phyloP scores from a whole-genome alignment of 2,888 invertebrate genomes.

The Lithophane ornitopus region DNA sequence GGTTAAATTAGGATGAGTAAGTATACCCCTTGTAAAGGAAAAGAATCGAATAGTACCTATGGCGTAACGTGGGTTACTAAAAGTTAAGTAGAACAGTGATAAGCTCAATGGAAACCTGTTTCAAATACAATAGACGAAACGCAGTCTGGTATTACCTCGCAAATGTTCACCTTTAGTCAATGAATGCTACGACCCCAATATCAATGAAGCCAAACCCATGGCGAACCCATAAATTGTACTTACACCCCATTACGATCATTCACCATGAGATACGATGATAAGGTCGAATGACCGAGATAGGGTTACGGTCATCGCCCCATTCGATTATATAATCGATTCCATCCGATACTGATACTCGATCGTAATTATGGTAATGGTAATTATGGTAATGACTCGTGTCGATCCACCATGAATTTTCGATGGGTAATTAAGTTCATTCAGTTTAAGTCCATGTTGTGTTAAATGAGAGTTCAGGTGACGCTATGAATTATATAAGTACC shows the following conservation, averaged over 20 bases:
- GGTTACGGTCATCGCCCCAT: slow-evolving; percentile 53
- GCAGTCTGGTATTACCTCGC: not conserved
- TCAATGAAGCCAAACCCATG: slow-evolving; percentile 27
- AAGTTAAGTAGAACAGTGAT: not conserved
- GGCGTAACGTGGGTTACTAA: not conserved
- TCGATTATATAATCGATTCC: slow-evolving; percentile 53
- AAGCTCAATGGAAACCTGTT: not conserved
- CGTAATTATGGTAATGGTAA: slow-evolving; percentile 57
- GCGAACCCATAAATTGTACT: slow-evolving; percentile 48
- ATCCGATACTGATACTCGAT: slow-evolving; percentile 48
- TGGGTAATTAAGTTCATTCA: slow-evolving; percentile 57
- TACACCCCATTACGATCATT: slow-evolving; percentile 55
- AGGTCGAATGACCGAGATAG: slow-evolving; percentile 46
- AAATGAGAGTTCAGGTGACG: slow-evolving; percentile 9
- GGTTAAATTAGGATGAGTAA: slow-evolving; percentile 30
- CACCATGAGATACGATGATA: slow-evolving; percentile 56
- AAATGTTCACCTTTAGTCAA: slow-evolving; percentile 9
- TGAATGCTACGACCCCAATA: slow-evolving; percentile 3
- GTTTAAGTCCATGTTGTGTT: slow-evolving; percentile 40
- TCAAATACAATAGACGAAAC: not conserved
- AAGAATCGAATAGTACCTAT: not conserved
- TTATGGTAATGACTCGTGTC: slow-evolving; percentile 58
- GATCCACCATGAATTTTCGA: slow-evolving; percentile 55
- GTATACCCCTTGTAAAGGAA: not conserved
- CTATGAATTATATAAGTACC: not conserved